Base-by-base conservation (phyloP, 2,797 vertebrate genomes). In the Neosilurus hyrtlii region DNA sequence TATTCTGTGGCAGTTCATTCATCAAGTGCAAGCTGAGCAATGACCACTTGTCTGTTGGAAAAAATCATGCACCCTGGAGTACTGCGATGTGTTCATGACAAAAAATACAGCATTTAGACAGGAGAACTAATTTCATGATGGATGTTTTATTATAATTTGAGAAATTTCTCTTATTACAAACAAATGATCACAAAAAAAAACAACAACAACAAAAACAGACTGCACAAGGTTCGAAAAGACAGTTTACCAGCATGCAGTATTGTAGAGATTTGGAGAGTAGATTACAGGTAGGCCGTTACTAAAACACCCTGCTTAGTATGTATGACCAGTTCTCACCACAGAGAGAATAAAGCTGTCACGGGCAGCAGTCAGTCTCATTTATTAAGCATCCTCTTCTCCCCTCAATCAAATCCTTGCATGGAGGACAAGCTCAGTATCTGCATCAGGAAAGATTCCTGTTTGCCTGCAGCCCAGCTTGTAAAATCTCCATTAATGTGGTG, bases 401-500 rank as follows among this genome's bases (percentile, higher is more conserved):
- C 15, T 82, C 67, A 62, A 75, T 83, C 37, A 43, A 43, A 43
- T 43, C 37, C 80, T 37, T 61, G 71, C 62, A 24, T 59, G 62
- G 68, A 82, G 81, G 49, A 70, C 63, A 78, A 66, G 81, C 81
- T 56, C 72, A 84, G 86, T 82, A 83, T 82, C 79, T 80, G 78
- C 57, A 51, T 85, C 72, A 78, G 78, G 62, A 82, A 63, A 67
- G 18, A 51, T 72, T 51, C 8, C 52, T 1, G 54, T 24, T 20
- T 77, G 67, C 70, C 85, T 79, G 62, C 71, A 70, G 83, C 67
- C 83, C 75, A 59, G 85, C 66, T 70, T 88, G 87, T 88, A 84
- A 79, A 86, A 86, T 75, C 77, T 80, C 82, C 85, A 86, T 88
- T 86, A 88, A 81, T 82, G 76, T 35, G 26, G 79, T 76, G 79